phyloP scores from a whole-genome alignment of 2,113 vertebrate genomes.

The Clarias batrachus region DNA sequence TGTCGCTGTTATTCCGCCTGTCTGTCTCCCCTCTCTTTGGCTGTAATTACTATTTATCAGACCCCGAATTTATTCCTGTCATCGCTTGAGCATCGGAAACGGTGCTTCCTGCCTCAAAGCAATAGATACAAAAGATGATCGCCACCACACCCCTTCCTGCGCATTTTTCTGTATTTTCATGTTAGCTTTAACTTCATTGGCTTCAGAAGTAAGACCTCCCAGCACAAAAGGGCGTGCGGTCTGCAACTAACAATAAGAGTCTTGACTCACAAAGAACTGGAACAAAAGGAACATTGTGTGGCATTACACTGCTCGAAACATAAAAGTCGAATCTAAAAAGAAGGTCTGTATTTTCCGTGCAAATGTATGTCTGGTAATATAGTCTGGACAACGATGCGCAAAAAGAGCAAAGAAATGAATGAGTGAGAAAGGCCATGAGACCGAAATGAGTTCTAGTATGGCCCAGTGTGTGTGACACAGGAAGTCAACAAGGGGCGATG shows the following conservation, averaged over 20 bases:
- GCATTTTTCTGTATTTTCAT: background rate
- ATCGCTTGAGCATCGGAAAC: background rate
- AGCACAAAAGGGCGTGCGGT: background rate
- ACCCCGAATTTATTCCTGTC: background rate
- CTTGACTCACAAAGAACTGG: background rate
- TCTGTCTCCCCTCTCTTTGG: background rate
- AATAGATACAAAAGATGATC: background rate
- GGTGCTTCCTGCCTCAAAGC: background rate
- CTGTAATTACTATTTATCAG: background rate
- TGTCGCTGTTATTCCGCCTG: background rate
- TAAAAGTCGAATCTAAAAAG: background rate
- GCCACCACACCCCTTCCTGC: background rate
- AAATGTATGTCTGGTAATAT: background rate
- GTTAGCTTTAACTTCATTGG: background rate
- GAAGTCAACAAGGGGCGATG: background rate
- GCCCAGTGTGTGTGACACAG: background rate
- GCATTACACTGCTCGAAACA: background rate
- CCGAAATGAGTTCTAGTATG: conserved; percentile 5
- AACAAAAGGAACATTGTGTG: conserved; percentile 26
- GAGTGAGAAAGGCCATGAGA: background rate
- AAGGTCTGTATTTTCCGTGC: conserved; percentile 12
- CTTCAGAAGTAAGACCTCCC: background rate
- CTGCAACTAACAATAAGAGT: background rate
- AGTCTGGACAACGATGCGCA: background rate
- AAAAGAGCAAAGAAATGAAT: background rate